phyloP scores from a whole-genome alignment of 2,113 vertebrate genomes.

The Syngnathus typhle region DNA sequence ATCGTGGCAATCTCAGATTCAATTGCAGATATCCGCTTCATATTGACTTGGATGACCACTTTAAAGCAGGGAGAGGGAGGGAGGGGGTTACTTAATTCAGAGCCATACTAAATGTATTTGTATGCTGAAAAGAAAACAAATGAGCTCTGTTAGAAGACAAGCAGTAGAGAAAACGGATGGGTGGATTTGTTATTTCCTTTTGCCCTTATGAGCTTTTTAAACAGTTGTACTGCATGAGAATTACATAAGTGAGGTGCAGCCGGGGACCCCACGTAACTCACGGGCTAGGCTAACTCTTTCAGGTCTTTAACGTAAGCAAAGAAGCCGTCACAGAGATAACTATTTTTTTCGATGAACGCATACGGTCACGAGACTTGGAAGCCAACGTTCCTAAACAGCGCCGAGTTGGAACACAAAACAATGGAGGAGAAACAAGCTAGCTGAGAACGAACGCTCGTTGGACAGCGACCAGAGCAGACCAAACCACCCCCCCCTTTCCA shows the following conservation, averaged over 20 bases:
- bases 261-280: neutral
- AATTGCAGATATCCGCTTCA: too few relatives aligned
- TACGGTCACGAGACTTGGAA: neutral
- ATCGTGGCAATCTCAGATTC: neutral
- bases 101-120: too few relatives aligned
- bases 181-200: too few relatives aligned
- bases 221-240: neutral
- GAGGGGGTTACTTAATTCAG: too few relatives aligned
- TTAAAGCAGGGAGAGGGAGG: too few relatives aligned
- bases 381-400: neutral
- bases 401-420: neutral
- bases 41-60: too few relatives aligned
- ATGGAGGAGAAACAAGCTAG: constrained; percentile 1
- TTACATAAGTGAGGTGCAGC: neutral
- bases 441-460: neutral
- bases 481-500: too few relatives aligned
- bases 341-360: neutral
- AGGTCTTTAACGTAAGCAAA: neutral
- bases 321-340: neutral
- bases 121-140: too few relatives aligned
- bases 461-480: neutral
- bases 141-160: neutral
- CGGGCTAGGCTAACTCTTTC: neutral
- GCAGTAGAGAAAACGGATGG: neutral
- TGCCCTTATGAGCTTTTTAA: too few relatives aligned